Evolutionary conservation across 2,113 vertebrate genomes (phyloP), one percentile per base, ranked within the genome.

Genomic region (Platichthys flesus): DNA sequence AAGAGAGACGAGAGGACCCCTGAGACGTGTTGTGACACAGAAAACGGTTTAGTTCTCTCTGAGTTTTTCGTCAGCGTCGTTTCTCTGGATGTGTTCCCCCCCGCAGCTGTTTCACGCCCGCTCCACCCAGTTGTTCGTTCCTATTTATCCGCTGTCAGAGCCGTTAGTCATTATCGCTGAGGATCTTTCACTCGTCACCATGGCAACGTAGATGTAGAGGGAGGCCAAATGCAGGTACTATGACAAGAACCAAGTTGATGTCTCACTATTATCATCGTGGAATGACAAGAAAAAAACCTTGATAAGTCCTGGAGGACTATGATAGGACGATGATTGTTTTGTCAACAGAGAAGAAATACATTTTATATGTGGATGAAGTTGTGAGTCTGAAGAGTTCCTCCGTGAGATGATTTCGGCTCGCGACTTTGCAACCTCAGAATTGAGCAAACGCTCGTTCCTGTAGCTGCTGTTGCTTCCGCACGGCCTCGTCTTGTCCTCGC

Each of bases 11-110:
- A 54, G 6, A 20, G 14, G 51, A 67, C 51, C 20, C 49, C 40
- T 3, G 73, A 81, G 90, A 87, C 70, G 3, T 20, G 60, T 28
- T 16, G 74, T 67, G 62, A 75, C 82, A 78, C 65, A 62, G 66
- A 76, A 76, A 74, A 40, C 35, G 18, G 52, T 81, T 67, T 40
- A 42, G 49, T 58, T 65, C 66, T 31, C 31, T 18, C 6, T 1
- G 52, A 23, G 28, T 74, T 63, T 31, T 63, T 31, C 14, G 16
- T 78, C 20, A 63, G 28, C 10, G 40, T 49, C 47, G 16, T 18
- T 49, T 15, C 47, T 51, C 47, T 62, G 12, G 42, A 70, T 23
- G 52, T 12, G 10, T 23, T 47, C 52, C 18, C 56, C 37, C 37
- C 37, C 62, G 5, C 24, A 74, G 84, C 61, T 78, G 79, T 78